Conservation (phyloP, 2,888 invertebrate species). For the Aphodius granarius region DNA sequence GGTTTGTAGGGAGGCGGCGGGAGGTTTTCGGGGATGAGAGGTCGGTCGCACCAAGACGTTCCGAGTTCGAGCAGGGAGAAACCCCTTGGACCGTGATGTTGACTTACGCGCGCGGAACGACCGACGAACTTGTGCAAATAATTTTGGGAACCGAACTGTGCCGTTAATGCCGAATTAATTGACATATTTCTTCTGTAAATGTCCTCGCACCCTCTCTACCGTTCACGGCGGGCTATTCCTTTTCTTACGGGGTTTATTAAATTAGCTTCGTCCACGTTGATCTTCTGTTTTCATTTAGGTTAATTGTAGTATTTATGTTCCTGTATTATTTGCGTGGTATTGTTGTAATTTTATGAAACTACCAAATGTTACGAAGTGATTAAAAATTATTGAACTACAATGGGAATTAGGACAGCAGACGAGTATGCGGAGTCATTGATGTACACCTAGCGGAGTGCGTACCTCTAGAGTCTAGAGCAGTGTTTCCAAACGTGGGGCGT, state of each 20-base stretch:
- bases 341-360: no score
- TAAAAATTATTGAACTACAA: no score
- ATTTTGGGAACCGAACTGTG: background rate
- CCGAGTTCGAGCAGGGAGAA: background rate
- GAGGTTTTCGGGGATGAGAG: slow-evolving; percentile 3
- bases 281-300: background rate
- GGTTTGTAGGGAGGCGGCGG: slow-evolving; percentile 14
- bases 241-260: background rate
- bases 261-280: background rate
- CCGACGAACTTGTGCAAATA: slow-evolving; percentile 1
- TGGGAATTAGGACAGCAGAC: no score
- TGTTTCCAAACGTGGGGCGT: no score
- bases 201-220: background rate
- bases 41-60: slow-evolving; percentile 1
- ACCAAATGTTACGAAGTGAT: no score
- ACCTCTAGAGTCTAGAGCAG: no score
- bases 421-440: no score
- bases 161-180: slow-evolving; percentile 6
- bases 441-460: no score
- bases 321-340: no score
- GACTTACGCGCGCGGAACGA: slow-evolving; percentile 1
- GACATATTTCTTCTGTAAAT: slow-evolving; percentile 13
- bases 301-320: no score
- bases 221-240: background rate
- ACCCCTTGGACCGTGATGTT: slow-evolving; percentile 12